Base-by-base conservation (phyloP, 1,140 invertebrate genomes). In the Drosophila athabasca region DNA sequence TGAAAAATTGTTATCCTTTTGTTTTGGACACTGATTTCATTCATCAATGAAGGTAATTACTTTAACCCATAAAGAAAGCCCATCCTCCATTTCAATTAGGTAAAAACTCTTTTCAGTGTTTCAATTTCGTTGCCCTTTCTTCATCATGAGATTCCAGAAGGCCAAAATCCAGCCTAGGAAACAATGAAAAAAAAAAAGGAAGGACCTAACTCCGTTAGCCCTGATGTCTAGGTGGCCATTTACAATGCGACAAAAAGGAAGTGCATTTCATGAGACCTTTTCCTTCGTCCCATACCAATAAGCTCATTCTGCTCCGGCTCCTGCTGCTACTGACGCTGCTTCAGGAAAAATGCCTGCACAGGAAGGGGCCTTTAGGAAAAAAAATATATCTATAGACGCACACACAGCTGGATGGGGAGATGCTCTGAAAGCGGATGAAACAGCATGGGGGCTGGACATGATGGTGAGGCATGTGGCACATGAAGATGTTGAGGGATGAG, bases 201-300 rank as follows among this genome's bases (percentile, higher is more conserved):
- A 31, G 8, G 6, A 46, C 68, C 44, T 8, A 24, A 29, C 5
- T 43, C 29, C 9, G 9, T 39, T 35, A 13, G 54, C 45, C 52
- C 41, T 15, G 51, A 55, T 45, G 62, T 55, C 62, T 73, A 67
- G 57, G 41, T 62, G 44, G 1, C 60, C 46, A 62, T 62, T 50
- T 50, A 66, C 50, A 83, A 62, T 85, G 66, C 76, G 60, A 79
- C 71, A 65, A 79, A 79, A 76, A 80, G 71, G 71, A 84, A 84
- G 76, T 65, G 17, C 53, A 51, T 45, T 52, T 31, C 57, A 41
- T 8, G n/a, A 24, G 29, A 31, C 43, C 35, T 11, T 48, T 59
- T 24, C 15, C 24, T 48, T n/a, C 41, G 29, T 13, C 22, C 2
- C 60, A 64, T 68, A 54, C 59, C 62, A 73, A 70, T 64, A 61